Conservation (phyloP, 35 echinoderm and acorn worm species). For the Amphiura filiformis region DNA sequence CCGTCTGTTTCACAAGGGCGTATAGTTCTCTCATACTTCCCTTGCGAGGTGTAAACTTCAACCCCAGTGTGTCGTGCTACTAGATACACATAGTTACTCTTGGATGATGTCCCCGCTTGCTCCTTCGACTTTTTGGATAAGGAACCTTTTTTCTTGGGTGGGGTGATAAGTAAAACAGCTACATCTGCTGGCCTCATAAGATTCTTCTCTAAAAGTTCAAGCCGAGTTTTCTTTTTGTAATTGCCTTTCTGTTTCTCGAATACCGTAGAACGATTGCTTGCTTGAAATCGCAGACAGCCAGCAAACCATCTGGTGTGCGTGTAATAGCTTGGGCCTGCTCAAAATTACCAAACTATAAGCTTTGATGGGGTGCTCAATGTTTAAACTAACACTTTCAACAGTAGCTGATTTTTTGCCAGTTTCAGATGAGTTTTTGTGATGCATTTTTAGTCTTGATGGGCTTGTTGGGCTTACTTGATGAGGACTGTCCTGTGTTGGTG, state of each 20-base stretch:
- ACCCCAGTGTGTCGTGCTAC: background rate
- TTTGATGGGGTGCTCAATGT: too few species aligned
- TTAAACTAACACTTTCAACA: too few species aligned
- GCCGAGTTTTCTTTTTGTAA: background rate
- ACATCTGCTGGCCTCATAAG: background rate
- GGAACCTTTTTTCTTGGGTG: background rate
- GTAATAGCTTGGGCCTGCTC: background rate
- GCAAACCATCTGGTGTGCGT: background rate
- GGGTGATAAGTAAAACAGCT: background rate
- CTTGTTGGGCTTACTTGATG: too few species aligned
- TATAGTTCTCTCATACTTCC: background rate
- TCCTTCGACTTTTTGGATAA: too few species aligned
- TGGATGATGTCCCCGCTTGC: background rate
- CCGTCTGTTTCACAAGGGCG: background rate
- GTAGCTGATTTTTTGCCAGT: too few species aligned
- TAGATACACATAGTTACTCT: background rate
- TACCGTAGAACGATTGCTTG: background rate
- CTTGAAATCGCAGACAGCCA: background rate
- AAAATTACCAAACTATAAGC: background rate
- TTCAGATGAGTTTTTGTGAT: too few species aligned
- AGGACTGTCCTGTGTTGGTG: too few species aligned
- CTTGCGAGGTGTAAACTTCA: background rate
- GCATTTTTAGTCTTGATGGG: too few species aligned
- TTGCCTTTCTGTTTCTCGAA: background rate
- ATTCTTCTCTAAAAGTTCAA: background rate